A percentile compares a stretch with the other conserved stretches of the same genome.
These are phyloP conservation scores for Musca domestica DNA, from an alignment of 1,140 invertebrate genomes.

Conservation along the genomic window DNA sequence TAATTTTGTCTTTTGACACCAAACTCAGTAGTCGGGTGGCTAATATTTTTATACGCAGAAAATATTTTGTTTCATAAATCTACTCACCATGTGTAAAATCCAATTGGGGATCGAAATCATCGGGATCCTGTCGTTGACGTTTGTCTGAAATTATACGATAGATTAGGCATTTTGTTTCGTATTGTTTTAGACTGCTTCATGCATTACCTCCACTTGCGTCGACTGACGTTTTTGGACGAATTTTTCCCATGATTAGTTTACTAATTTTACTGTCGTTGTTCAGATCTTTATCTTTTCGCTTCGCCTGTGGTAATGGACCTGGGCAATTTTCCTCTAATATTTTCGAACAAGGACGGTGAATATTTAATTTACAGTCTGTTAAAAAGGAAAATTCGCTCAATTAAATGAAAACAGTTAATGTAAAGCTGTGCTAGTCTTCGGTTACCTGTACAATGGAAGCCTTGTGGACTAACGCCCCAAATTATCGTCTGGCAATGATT, in stretches of 20 bases:
- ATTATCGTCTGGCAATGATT: constrained; percentile 90
- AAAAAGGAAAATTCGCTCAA: constrained; percentile 36
- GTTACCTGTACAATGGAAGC: constrained; percentile 77
- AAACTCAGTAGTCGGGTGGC: too few relatives aligned
- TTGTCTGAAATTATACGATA: constrained; percentile 46
- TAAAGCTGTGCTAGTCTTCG: not conserved
- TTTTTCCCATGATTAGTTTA: constrained; percentile 70
- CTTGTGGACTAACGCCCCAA: constrained; percentile 91
- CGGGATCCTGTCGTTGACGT: constrained; percentile 46
- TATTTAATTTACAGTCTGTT: constrained; percentile 82
- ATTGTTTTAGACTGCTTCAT: too few relatives aligned
- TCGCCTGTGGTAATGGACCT: constrained; percentile 65
- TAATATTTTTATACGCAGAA: too few relatives aligned
- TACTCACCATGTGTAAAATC: constrained; percentile 43
- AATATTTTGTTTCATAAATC: too few relatives aligned
- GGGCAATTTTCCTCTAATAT: constrained; percentile 82
- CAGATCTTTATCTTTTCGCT: constrained; percentile 63
- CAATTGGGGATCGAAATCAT: constrained; percentile 37
- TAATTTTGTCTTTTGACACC: too few relatives aligned
- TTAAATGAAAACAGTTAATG: not conserved
- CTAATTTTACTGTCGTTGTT: constrained; percentile 67
- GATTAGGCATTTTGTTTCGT: not conserved
- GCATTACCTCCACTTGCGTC: constrained; percentile 27
- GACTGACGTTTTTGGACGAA: constrained; percentile 57
- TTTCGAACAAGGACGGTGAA: constrained; percentile 82